Evolutionary conservation across 2,113 vertebrate genomes (phyloP).

Genomic region (Sigmodon hispidus): DNA sequence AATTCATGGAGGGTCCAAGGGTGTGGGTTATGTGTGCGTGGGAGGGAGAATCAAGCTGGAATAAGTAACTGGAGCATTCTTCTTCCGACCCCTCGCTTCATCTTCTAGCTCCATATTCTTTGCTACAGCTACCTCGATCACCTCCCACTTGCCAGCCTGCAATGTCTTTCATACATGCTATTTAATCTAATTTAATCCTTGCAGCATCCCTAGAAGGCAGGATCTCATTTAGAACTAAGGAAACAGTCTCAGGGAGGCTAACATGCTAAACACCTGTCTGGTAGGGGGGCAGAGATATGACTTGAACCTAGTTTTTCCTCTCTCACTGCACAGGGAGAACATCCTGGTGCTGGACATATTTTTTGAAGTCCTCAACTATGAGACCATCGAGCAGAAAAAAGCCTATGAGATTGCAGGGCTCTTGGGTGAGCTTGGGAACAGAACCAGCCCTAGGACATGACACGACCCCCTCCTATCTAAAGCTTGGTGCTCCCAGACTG

Average conservation of each 20-base stretch:
- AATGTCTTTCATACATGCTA: not conserved
- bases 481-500: not conserved
- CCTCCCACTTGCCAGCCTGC: not conserved
- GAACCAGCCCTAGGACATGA: not conserved
- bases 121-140: not conserved
- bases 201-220: not conserved
- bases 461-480: not conserved
- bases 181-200: not conserved
- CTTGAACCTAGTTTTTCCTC: constrained; percentile 58
- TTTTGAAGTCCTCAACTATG: constrained; percentile 98
- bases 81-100: not conserved
- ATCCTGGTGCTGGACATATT: constrained; percentile 98
- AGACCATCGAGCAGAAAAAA: constrained; percentile 99
- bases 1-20: not conserved
- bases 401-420: constrained; percentile 97
- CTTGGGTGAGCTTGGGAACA: constrained; percentile 89
- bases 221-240: not conserved
- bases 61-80: not conserved
- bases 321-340: constrained; percentile 91
- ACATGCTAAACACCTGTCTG: constrained; percentile 6
- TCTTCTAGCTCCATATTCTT: not conserved
- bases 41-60: not conserved
- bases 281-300: constrained; percentile 23
- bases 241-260: constrained; percentile 25
- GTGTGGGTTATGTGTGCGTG: not conserved